A percentile compares a stretch with the other conserved stretches of the same genome.
These are phyloP conservation scores for Siniperca obscura DNA, from an alignment of 2,797 vertebrate genomes.

Conservation along the genomic window DNA sequence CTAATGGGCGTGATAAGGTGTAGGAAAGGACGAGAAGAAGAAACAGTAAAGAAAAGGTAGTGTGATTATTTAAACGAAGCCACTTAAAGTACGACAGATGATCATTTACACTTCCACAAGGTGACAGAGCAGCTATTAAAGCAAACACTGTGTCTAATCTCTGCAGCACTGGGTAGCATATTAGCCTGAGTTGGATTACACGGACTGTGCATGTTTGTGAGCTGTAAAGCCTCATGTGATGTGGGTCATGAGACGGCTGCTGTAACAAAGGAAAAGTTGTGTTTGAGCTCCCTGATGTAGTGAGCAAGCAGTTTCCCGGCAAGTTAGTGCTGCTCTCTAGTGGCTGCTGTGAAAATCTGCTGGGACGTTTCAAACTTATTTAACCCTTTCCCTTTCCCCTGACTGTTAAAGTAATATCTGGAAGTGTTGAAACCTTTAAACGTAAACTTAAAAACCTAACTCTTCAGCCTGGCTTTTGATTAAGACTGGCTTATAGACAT, in stretches of 20 bases:
- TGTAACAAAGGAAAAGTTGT: conserved; percentile 36
- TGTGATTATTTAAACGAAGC: background rate
- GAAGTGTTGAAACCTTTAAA: too few species aligned
- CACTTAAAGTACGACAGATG: background rate
- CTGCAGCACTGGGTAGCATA: background rate
- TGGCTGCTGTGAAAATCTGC: conserved; percentile 32
- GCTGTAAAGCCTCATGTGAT: conserved; percentile 56
- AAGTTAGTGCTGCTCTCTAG: conserved; percentile 72
- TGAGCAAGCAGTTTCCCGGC: background rate
- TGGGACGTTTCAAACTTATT: too few species aligned
- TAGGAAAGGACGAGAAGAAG: background rate
- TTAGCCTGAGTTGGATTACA: conserved; percentile 3
- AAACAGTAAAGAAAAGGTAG: background rate
- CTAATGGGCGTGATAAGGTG: conserved; percentile 5
- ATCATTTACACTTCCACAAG: background rate
- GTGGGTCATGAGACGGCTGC: conserved; percentile 39
- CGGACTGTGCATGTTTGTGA: conserved; percentile 3
- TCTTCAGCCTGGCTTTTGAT: too few species aligned
- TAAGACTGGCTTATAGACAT: too few species aligned
- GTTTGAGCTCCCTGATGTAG: conserved; percentile 9
- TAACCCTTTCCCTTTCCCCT: too few species aligned
- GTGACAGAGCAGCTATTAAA: background rate
- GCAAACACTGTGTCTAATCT: background rate
- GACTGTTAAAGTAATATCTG: too few species aligned
- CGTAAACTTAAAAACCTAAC: too few species aligned